Evolutionary conservation across 2,888 invertebrate species (phyloP), one percentile per base, ranked within the genome.

Genomic region (Stenolophus ochropezus): DNA sequence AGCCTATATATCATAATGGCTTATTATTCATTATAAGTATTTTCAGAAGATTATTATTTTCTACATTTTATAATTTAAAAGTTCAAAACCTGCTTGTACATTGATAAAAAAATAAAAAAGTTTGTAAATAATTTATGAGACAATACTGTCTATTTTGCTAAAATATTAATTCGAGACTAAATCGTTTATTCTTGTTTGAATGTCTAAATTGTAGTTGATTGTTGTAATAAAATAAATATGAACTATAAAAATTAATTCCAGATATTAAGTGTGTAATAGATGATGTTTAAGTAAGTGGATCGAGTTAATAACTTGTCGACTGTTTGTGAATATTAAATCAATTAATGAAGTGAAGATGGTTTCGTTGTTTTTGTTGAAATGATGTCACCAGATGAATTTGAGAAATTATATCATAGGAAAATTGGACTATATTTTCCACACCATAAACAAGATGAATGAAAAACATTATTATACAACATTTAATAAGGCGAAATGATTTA

Each of bases 191-290:
- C 49, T 49, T 11, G 0, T 49, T 4, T 16, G 16, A 53, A 18
- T 53, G 1, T 53, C 8, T 53, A 53, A 53, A 53, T 53, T 53
- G 20, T 18, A n/a, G 5, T 1, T 18, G 16, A 18, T 53, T 18
- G 4, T 18, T 8, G 20, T 53, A 53, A 53, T 53, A 53, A 21
- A 58, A 58, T 23, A 58, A 33, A 16, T 69, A 11, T 4, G 14
- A 61, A 61, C 65, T 42, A 69, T 69, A 69, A 69, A 69, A 69
- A 69, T 69, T 69, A 69, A 69, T 69, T 33, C 27, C 18, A 69
- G 65, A 69, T 69, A 69, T 69, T 69, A 69, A 69, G 33, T 14
- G 18, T 23, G 61, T 27, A 61, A 61, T 61, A 25, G n/a, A 27
- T 18, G 6, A 33, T 69, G 65, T 69, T 69, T 33, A 69, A 18